Evolutionary conservation across 1,140 invertebrate genomes (phyloP).

Genomic region (Polypedilum pembai): DNA sequence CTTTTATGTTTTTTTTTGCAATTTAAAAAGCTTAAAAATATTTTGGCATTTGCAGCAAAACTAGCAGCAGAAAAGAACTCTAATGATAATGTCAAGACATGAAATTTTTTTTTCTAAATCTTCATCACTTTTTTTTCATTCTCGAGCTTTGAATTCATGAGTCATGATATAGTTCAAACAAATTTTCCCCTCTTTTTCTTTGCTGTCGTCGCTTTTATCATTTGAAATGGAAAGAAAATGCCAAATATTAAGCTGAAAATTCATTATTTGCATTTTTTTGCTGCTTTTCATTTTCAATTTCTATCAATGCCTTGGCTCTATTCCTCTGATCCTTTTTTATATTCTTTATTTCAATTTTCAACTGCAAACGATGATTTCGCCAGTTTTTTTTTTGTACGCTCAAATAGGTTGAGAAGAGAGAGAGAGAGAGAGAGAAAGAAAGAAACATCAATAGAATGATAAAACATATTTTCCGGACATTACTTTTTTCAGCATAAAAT

Average conservation of each 20-base stretch:
- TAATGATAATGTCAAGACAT: too few species aligned
- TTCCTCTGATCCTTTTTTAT: neutral
- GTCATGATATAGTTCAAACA: conserved; percentile 12
- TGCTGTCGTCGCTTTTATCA: neutral
- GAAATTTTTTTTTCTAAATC: too few species aligned
- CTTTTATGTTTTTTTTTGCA: too few species aligned
- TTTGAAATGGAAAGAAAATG: conserved; percentile 5
- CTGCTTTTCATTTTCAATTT: neutral
- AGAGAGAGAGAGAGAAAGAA: neutral
- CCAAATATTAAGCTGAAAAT: conserved; percentile 19
- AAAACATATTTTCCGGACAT: conserved; percentile 28
- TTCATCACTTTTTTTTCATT: neutral
- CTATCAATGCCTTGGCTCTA: neutral
- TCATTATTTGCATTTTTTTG: conserved; percentile 16
- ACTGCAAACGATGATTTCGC: neutral
- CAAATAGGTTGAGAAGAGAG: neutral
- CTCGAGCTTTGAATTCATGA: neutral
- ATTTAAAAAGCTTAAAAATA: too few species aligned
- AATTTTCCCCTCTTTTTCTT: neutral
- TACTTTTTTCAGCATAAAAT: conserved; percentile 27
- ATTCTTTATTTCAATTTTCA: neutral
- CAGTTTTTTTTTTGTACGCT: neutral
- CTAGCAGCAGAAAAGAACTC: too few species aligned
- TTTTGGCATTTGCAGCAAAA: too few species aligned
- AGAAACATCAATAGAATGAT: conserved; percentile 24